Percentiles rank a stretch among this genome's conserved stretches.
Conservation (phyloP, 2,113 vertebrate species). For the Henicopernis longicauda region DNA sequence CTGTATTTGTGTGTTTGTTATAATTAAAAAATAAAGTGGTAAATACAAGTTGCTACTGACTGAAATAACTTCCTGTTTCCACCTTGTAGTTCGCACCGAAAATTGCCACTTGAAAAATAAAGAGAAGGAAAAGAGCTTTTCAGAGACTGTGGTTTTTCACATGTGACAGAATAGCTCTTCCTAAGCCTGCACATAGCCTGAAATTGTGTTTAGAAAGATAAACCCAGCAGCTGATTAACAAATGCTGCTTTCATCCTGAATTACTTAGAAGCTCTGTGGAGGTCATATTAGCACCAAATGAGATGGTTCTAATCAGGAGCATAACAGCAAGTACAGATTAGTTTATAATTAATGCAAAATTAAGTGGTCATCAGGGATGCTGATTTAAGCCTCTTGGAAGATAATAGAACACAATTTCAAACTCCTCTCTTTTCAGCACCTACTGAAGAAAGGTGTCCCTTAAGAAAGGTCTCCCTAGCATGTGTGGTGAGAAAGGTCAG, state of each 20-base stretch:
- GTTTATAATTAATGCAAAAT: conserved; percentile 25
- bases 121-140: not conserved
- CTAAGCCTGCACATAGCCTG: not conserved
- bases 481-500: not conserved
- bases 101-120: not conserved
- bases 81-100: not conserved
- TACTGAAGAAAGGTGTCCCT: not conserved
- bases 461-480: not conserved
- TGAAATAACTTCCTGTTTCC: not conserved
- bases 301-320: not conserved
- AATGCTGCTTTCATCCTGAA: not conserved
- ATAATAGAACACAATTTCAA: not conserved
- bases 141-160: not conserved
- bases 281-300: not conserved
- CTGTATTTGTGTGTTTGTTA: not conserved
- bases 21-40: not conserved
- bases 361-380: not conserved
- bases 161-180: not conserved
- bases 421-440: not conserved
- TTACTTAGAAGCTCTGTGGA: not conserved
- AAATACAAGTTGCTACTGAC: not conserved
- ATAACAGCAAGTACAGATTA: not conserved
- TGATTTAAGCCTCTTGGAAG: not conserved
- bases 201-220: not conserved
- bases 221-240: not conserved